phyloP scores from a whole-genome alignment of 2,113 vertebrate species.

The Megaceryle maxima region DNA sequence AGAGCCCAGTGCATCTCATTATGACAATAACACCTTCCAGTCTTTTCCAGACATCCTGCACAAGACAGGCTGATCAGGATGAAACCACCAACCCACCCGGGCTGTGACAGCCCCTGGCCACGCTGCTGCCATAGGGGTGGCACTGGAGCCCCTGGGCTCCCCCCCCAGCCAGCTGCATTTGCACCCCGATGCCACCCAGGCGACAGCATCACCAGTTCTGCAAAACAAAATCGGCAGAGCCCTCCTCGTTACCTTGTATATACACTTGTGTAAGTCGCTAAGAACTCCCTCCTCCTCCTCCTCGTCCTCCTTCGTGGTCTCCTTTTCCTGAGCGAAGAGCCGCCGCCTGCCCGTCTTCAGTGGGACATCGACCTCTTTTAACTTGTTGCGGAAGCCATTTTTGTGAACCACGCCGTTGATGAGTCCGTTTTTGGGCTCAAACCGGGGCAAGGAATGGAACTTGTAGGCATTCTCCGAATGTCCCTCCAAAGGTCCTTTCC shows the following conservation, averaged over 20 bases:
- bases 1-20: background rate
- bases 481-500: constrained; percentile 93
- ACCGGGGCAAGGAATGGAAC: constrained; percentile 90
- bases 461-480: constrained; percentile 83
- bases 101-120: accelerated
- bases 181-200: background rate
- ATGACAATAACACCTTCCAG: background rate
- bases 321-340: constrained; percentile 99
- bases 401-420: constrained; percentile 84
- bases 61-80: background rate
- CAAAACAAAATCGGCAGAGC: background rate
- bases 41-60: background rate
- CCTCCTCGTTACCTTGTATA: constrained; percentile 87
- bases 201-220: accelerated
- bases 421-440: constrained; percentile 91
- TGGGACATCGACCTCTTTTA: constrained; percentile 88
- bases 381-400: constrained; percentile 89
- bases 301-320: constrained; percentile 85
- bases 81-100: background rate
- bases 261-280: constrained; percentile 97
- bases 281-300: constrained; percentile 85
- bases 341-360: constrained; percentile 91
- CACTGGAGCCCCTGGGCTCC: background rate
- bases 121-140: background rate
- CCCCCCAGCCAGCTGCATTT: accelerated